phyloP scores from a whole-genome alignment of 2,113 vertebrate genomes.

The Oostethus manadensis region DNA sequence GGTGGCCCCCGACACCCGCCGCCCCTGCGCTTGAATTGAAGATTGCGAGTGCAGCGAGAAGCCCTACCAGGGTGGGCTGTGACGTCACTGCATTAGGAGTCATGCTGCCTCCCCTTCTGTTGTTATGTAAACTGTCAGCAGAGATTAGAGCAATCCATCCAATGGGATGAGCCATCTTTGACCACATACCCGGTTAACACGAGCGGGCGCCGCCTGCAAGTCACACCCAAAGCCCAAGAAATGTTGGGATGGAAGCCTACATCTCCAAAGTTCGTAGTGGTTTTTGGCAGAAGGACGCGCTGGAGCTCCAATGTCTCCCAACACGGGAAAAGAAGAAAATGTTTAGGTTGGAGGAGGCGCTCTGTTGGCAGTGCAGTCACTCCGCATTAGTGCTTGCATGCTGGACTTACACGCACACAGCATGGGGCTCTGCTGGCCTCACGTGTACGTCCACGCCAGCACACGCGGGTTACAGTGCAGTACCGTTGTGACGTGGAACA shows the following conservation, averaged over 20 bases:
- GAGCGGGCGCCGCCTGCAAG: neutral
- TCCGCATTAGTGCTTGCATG: conserved; percentile 23
- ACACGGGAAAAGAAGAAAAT: neutral
- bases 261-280: neutral
- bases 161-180: conserved; percentile 54
- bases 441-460: conserved; percentile 29
- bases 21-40: conserved; percentile 16
- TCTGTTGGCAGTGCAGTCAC: conserved; percentile 12
- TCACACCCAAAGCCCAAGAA: conserved; percentile 14
- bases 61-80: conserved; percentile 19
- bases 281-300: too few species aligned
- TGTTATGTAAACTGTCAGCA: conserved; percentile 66
- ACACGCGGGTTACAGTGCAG: neutral
- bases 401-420: conserved; percentile 4
- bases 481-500: neutral
- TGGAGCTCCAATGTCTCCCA: neutral
- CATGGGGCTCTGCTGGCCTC: conserved; percentile 12
- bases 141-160: conserved; percentile 52
- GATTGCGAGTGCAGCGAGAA: conserved; percentile 34
- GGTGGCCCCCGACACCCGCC: conserved; percentile 23
- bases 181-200: conserved; percentile 51
- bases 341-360: neutral
- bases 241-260: neutral
- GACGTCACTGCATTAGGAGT: conserved; percentile 51
- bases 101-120: conserved; percentile 42